Conservation (phyloP, 2,113 vertebrate genomes). For the Trachemys scripta region DNA sequence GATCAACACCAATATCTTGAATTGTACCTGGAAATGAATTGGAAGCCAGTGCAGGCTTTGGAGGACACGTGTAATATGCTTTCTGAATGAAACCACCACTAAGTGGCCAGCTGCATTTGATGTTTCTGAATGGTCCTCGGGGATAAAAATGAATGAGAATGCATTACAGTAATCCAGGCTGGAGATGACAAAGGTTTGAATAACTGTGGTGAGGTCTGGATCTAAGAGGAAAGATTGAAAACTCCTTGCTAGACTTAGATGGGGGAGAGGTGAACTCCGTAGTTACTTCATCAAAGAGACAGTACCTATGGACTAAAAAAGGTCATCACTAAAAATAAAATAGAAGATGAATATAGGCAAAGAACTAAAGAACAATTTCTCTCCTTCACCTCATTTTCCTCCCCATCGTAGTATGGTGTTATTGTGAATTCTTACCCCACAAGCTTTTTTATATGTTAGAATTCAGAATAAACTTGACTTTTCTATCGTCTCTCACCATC, state of each 20-base stretch:
- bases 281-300: conserved; percentile 38
- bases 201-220: conserved; percentile 25
- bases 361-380: conserved; percentile 66
- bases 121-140: conserved; percentile 28
- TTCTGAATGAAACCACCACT: accelerated
- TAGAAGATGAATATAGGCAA: conserved; percentile 33
- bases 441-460: conserved; percentile 36
- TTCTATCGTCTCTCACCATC: conserved; percentile 54
- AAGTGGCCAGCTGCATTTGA: background rate
- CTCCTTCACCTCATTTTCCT: conserved; percentile 58
- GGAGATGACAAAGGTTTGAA: background rate
- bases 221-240: conserved; percentile 54
- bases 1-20: background rate
- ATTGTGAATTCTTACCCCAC: background rate
- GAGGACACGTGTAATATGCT: background rate
- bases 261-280: conserved; percentile 30
- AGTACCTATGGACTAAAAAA: conserved; percentile 51
- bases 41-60: background rate
- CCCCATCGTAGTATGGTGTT: conserved; percentile 40
- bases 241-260: background rate
- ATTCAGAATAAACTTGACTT: conserved; percentile 69
- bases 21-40: background rate
- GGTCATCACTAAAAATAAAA: conserved; percentile 66
- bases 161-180: background rate
- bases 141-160: conserved; percentile 46